These are phyloP conservation scores for Jordanella pulchra DNA, from an alignment of 2,797 vertebrate species.

Conservation along the genomic window DNA sequence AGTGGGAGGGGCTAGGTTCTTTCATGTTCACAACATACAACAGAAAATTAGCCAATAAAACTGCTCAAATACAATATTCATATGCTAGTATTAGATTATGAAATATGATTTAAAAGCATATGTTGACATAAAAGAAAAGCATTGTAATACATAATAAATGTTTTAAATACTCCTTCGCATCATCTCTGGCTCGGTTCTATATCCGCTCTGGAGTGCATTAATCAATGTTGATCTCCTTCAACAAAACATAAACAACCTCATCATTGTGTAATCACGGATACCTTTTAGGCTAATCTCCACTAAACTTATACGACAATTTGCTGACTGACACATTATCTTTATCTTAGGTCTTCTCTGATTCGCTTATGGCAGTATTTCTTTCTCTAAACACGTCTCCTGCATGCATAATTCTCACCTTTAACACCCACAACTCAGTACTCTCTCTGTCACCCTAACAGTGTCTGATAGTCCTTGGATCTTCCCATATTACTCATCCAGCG, in stretches of 20 bases:
- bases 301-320: neutral
- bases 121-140: neutral
- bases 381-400: neutral
- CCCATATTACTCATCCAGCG: conserved; percentile 28
- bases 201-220: neutral
- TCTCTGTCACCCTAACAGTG: conserved; percentile 1
- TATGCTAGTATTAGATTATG: neutral
- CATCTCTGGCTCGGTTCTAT: neutral
- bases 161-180: neutral
- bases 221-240: neutral
- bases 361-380: neutral
- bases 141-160: no score
- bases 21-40: neutral
- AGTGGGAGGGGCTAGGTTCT: no score
- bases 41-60: neutral
- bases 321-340: conserved; percentile 10
- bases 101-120: no score
- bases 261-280: neutral
- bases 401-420: conserved; percentile 24
- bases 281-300: neutral
- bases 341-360: conserved; percentile 1
- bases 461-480: conserved; percentile 7
- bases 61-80: neutral
- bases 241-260: neutral
- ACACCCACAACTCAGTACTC: conserved; percentile 20